Percentiles rank a stretch among this genome's conserved stretches.
Conservation (phyloP, 2,797 vertebrate species). For the Thamnophis elegans region DNA sequence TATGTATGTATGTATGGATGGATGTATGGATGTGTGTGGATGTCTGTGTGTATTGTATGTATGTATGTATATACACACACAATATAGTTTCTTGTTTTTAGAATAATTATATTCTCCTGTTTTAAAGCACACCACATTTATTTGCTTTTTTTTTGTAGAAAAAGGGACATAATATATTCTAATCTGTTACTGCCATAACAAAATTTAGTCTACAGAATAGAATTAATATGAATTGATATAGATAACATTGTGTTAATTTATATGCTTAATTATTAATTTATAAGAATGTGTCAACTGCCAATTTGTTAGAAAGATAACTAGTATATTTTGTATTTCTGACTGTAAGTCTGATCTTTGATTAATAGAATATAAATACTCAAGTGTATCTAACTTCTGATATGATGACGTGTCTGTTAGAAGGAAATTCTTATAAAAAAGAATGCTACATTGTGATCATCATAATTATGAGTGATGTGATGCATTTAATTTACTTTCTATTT, state of each 20-base stretch:
- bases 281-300: constrained; percentile 54
- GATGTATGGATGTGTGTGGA: too few species aligned
- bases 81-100: neutral
- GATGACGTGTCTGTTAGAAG: constrained; percentile 68
- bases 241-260: constrained; percentile 76
- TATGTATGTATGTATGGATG: too few species aligned
- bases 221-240: constrained; percentile 79
- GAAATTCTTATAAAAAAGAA: constrained; percentile 67
- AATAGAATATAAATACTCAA: constrained; percentile 61
- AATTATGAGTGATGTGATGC: constrained; percentile 53
- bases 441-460: constrained; percentile 49
- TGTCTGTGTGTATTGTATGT: neutral
- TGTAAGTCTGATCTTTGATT: constrained; percentile 37
- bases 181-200: constrained; percentile 70
- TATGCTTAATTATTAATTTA: constrained; percentile 43
- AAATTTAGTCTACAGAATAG: constrained; percentile 74
- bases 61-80: neutral
- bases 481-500: constrained; percentile 57
- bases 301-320: constrained; percentile 56
- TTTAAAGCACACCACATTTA: neutral
- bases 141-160: neutral
- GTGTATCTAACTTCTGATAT: constrained; percentile 66
- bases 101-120: neutral
- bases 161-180: constrained; percentile 45
- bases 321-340: constrained; percentile 22